Evolutionary conservation across 2,888 invertebrate genomes (phyloP).

Genomic region (Plagiodera versicolora): DNA sequence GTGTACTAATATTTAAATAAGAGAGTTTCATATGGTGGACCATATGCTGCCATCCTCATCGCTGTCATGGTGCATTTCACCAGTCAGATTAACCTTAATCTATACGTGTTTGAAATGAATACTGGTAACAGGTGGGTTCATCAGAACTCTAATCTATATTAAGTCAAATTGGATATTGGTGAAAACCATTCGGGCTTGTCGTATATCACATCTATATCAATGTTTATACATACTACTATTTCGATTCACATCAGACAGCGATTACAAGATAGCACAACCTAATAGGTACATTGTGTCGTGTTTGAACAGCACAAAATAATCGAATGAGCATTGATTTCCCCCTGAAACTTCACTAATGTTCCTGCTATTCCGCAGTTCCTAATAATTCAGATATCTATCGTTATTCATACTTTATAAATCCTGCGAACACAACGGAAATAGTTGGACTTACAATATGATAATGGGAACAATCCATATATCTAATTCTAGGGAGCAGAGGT

Average conservation of each 20-base stretch:
- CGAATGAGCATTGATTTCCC: background rate
- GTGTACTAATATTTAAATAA: conserved; percentile 23
- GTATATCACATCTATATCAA: conserved; percentile 26
- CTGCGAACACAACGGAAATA: conserved; percentile 37
- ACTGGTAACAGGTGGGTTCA: conserved; percentile 33
- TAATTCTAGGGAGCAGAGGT: conserved; percentile 40
- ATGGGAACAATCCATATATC: conserved; percentile 41
- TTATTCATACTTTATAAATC: conserved; percentile 31
- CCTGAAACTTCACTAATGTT: no score
- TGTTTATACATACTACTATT: conserved; percentile 33
- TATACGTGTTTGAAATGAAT: conserved; percentile 36
- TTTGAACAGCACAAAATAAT: background rate
- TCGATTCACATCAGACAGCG: conserved; percentile 37
- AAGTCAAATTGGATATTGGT: conserved; percentile 40
- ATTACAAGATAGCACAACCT: conserved; percentile 23
- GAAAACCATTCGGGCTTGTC: conserved; percentile 39
- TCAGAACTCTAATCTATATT: conserved; percentile 41
- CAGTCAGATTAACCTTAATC: conserved; percentile 44
- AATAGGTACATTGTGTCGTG: background rate
- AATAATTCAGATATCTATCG: conserved; percentile 11
- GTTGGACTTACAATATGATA: conserved; percentile 38
- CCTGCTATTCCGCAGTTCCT: background rate
- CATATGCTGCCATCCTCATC: conserved; percentile 43
- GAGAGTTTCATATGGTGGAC: conserved; percentile 31
- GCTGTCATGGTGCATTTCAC: conserved; percentile 42